Conservation (phyloP, 1,140 invertebrate genomes). For the Drosophila auraria region DNA sequence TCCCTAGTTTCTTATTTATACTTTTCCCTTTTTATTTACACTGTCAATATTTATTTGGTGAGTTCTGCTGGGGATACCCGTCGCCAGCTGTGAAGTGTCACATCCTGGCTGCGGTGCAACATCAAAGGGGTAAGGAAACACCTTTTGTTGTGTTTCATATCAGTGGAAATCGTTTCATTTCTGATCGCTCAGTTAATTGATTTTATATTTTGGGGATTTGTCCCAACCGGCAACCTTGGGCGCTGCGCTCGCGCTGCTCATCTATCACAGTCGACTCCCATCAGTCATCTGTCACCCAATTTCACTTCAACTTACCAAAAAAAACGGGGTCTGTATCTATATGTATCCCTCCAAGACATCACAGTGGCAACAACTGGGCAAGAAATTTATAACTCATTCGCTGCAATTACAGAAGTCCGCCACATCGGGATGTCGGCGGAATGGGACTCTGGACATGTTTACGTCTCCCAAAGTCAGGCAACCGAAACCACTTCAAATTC, state of each 20-base stretch:
- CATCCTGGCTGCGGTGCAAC: constrained; percentile 6
- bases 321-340: not conserved
- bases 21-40: not conserved
- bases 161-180: constrained; percentile 3
- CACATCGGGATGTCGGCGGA: constrained; percentile 14
- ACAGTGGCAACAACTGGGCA: constrained; percentile 19
- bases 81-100: constrained; percentile 12
- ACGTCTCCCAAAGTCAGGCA: constrained; percentile 29
- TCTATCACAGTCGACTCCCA: constrained; percentile 16
- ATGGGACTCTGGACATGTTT: constrained; percentile 48
- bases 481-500: constrained; percentile 71
- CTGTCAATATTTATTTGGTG: constrained; percentile 6
- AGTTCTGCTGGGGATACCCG: not conserved
- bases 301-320: constrained; percentile 4
- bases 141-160: constrained; percentile 15
- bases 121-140: constrained; percentile 16
- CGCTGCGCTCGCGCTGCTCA: constrained; percentile 9
- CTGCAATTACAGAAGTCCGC: constrained; percentile 55
- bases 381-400: constrained; percentile 46
- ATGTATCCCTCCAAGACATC: not conserved
- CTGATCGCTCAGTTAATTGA: constrained; percentile 6
- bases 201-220: constrained; percentile 11
- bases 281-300: constrained; percentile 33
- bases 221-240: constrained; percentile 2
- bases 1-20: not conserved